Conservation (phyloP, 2,797 vertebrate species). For the Ibycter americanus region DNA sequence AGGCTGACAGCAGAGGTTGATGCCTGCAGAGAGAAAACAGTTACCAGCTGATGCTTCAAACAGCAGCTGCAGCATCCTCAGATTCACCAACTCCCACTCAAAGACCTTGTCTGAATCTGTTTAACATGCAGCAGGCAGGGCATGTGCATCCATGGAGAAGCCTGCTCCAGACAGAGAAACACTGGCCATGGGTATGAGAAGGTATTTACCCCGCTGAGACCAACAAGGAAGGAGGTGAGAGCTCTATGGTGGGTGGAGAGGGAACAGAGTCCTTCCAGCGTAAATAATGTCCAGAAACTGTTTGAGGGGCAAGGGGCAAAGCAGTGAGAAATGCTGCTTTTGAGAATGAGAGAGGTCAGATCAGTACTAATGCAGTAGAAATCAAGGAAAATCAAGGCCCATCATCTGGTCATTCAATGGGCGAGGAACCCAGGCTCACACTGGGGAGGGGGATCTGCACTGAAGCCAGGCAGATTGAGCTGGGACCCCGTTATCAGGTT, state of each 20-base stretch:
- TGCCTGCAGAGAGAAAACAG: conserved; percentile 8
- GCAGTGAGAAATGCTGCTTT: background rate
- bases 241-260: background rate
- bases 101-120: background rate
- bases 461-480: background rate
- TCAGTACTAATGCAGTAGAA: background rate
- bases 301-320: background rate
- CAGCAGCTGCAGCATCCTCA: conserved; percentile 25
- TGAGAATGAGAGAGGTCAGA: background rate
- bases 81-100: background rate
- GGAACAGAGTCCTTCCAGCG: background rate
- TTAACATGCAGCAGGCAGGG: background rate
- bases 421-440: rapidly evolving
- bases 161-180: background rate
- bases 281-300: background rate
- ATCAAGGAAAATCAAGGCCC: background rate
- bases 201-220: background rate
- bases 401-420: rapidly evolving
- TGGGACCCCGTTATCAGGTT: rapidly evolving
- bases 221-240: background rate
- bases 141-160: background rate
- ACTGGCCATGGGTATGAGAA: background rate
- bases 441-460: background rate
- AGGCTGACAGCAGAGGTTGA: background rate
- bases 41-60: conserved; percentile 26